These are phyloP conservation scores for Scaptodrosophila lebanonensis DNA, from an alignment of 1,140 invertebrate species.

Conservation along the genomic window DNA sequence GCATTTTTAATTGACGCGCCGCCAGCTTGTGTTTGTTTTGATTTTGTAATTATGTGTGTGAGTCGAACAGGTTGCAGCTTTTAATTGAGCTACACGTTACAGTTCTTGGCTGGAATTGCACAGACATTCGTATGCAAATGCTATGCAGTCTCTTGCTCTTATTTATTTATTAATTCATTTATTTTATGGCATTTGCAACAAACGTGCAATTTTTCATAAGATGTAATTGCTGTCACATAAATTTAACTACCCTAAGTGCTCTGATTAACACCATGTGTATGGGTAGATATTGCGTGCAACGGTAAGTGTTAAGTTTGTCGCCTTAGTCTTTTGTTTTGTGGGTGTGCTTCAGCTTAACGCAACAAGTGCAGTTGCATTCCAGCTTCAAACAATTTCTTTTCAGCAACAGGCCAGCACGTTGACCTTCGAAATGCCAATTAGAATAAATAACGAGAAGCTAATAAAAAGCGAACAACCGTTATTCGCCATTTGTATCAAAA, in stretches of 20 bases:
- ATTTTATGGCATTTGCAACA: slow-evolving; percentile 26
- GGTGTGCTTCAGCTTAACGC: slow-evolving; percentile 2
- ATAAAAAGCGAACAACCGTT: slow-evolving; percentile 15
- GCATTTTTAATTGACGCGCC: slow-evolving; percentile 36
- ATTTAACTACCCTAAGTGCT: slow-evolving; percentile 35
- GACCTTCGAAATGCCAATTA: slow-evolving; percentile 60
- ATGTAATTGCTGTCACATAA: slow-evolving; percentile 67
- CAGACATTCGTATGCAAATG: slow-evolving; percentile 35
- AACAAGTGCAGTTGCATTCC: too few species aligned
- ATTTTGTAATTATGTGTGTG: slow-evolving; percentile 49
- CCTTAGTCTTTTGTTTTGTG: slow-evolving; percentile 29
- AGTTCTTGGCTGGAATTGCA: too few species aligned
- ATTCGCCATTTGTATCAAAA: too few species aligned
- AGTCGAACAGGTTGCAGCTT: slow-evolving; percentile 49
- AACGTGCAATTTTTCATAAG: slow-evolving; percentile 36
- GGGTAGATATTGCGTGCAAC: background rate
- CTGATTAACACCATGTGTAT: slow-evolving; percentile 26
- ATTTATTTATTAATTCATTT: slow-evolving; percentile 21
- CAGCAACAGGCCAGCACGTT: too few species aligned
- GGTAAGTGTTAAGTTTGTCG: slow-evolving; percentile 31
- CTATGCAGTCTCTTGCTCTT: slow-evolving; percentile 7
- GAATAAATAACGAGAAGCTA: slow-evolving; percentile 40
- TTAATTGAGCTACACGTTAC: slow-evolving; percentile 14
- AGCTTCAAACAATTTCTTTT: too few species aligned
- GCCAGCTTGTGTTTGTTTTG: slow-evolving; percentile 35